A percentile compares a stretch with the other conserved stretches of the same genome.
Evolutionary conservation across 2,113 vertebrate genomes (phyloP).

Genomic region (Ahaetulla prasina): DNA sequence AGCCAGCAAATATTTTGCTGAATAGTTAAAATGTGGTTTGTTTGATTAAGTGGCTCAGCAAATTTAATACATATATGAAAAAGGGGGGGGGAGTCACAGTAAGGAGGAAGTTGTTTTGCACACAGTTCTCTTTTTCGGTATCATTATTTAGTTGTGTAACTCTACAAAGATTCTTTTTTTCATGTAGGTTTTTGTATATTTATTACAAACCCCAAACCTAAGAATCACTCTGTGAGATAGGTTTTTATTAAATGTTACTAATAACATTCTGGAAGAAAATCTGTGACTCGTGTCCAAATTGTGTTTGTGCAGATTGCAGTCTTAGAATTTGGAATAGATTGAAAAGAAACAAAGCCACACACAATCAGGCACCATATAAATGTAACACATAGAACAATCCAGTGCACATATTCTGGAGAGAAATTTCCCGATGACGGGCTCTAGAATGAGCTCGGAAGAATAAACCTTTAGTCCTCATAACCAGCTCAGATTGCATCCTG

Average conservation of each 20-base stretch:
- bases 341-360: not conserved
- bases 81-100: not conserved
- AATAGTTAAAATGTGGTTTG: slow-evolving; percentile 18
- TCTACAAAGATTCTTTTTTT: slow-evolving; percentile 9
- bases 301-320: not conserved
- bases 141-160: not conserved
- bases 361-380: not conserved
- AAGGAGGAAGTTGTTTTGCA: not conserved
- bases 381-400: not conserved
- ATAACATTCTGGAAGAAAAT: not conserved
- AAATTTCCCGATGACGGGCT: not conserved
- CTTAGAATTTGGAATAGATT: not conserved
- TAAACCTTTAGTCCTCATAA: not conserved
- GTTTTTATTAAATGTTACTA: not conserved
- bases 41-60: slow-evolving; percentile 5
- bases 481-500: not conserved
- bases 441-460: not conserved
- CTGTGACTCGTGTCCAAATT: not conserved
- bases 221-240: not conserved
- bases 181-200: slow-evolving; percentile 25
- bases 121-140: not conserved
- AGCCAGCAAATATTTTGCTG: slow-evolving; percentile 23
- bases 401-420: not conserved
- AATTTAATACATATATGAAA: slow-evolving; percentile 1
- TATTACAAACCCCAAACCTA: not conserved